Conservation (phyloP, 2,113 vertebrate genomes). For the Dipodomys ordii region DNA sequence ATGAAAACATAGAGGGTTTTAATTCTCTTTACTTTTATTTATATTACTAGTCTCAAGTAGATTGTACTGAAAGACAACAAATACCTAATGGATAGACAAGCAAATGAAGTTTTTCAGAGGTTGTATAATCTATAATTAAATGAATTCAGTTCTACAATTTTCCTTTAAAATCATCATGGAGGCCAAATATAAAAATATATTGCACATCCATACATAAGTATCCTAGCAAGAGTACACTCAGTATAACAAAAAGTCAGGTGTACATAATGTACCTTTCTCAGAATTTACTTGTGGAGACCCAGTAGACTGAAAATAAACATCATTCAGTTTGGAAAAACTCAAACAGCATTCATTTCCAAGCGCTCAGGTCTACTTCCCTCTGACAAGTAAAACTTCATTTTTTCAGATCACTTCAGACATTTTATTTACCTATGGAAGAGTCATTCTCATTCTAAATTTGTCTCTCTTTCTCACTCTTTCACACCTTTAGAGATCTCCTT, state of each 20-base stretch:
- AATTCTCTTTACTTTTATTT: constrained; percentile 15
- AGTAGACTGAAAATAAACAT: not conserved
- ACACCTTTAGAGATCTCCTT: not conserved
- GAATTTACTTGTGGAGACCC: not conserved
- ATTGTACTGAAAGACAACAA: not conserved
- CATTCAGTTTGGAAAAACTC: not conserved
- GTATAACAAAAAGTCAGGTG: too few species aligned
- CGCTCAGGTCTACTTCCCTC: not conserved
- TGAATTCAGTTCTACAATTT: not conserved
- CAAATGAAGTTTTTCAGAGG: not conserved
- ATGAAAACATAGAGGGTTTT: not conserved
- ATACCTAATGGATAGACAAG: not conserved
- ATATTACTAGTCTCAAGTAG: not conserved
- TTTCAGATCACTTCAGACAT: not conserved
- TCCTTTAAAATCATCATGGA: not conserved
- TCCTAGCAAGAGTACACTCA: not conserved
- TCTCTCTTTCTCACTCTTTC: not conserved
- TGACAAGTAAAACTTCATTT: constrained; percentile 6
- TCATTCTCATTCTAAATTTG: not conserved
- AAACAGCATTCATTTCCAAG: not conserved
- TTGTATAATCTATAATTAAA: not conserved
- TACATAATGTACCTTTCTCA: not conserved
- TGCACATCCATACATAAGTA: not conserved
- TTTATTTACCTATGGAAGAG: not conserved
- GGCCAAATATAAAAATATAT: not conserved